Conservation (phyloP, 2,888 invertebrate genomes). For the Drosophila paranaensis region DNA sequence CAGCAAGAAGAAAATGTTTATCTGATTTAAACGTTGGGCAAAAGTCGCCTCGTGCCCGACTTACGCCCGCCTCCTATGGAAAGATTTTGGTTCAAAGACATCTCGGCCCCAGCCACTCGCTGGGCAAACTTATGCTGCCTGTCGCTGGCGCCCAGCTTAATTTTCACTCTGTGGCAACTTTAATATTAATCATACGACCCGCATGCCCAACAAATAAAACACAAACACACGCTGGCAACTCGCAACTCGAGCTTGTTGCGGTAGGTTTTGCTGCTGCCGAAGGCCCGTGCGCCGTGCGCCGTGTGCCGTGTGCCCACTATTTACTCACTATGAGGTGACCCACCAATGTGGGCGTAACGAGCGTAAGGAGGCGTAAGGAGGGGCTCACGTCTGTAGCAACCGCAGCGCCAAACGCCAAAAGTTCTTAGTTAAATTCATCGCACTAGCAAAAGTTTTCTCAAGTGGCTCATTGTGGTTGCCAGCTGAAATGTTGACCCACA, state of each 20-base stretch:
- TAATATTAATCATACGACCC: slow-evolving; percentile 78
- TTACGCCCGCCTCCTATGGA: background rate
- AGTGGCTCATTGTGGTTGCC: slow-evolving; percentile 76
- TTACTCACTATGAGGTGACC: slow-evolving; percentile 38
- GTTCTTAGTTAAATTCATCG: slow-evolving; percentile 77
- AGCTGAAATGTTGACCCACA: slow-evolving; percentile 71
- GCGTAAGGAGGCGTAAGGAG: too few species aligned
- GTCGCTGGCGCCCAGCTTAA: slow-evolving; percentile 59
- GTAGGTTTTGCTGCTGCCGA: slow-evolving; percentile 38
- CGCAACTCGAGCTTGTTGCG: slow-evolving; percentile 35
- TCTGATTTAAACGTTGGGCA: slow-evolving; percentile 75
- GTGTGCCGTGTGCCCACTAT: slow-evolving; percentile 24
- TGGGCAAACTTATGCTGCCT: slow-evolving; percentile 67
- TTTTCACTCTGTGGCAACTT: slow-evolving; percentile 72
- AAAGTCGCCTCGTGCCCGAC: slow-evolving; percentile 39
- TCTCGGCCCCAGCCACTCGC: slow-evolving; percentile 7
- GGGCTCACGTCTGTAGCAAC: slow-evolving; percentile 22
- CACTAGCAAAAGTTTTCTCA: slow-evolving; percentile 65
- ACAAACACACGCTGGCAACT: slow-evolving; percentile 34
- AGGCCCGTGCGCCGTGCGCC: slow-evolving; percentile 10
- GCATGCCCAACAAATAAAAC: slow-evolving; percentile 58
- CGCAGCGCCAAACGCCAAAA: slow-evolving; percentile 73
- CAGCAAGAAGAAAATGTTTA: slow-evolving; percentile 57
- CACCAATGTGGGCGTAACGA: slow-evolving; percentile 1
- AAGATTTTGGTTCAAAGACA: slow-evolving; percentile 44